Evolutionary conservation across 1,140 invertebrate species (phyloP).

Genomic region (Heterodera carotae): DNA sequence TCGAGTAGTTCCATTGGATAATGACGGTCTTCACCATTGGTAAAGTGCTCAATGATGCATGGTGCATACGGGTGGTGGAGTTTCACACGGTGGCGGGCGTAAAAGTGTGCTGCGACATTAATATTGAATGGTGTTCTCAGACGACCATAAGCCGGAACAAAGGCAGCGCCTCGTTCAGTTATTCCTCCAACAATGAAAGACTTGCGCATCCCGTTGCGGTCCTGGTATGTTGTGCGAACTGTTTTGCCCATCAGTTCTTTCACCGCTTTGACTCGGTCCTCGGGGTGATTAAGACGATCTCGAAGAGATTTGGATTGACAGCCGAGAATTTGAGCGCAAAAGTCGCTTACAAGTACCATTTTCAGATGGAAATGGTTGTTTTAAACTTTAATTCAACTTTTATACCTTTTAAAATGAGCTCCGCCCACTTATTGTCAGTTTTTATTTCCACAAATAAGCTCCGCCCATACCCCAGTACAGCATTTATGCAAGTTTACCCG

Average conservation of each 20-base stretch:
- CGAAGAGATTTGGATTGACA: not conserved
- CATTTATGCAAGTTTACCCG: too few relatives aligned
- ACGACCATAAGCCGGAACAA: not conserved
- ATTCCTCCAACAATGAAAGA: not conserved
- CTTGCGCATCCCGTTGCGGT: not conserved
- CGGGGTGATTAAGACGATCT: conserved; percentile 6
- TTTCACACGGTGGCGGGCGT: not conserved
- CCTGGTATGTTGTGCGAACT: not conserved
- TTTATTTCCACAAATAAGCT: not conserved
- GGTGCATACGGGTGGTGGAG: not conserved
- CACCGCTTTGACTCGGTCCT: not conserved
- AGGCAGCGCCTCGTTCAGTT: not conserved
- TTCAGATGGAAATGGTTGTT: not conserved
- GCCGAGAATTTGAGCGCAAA: not conserved
- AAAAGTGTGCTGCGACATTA: not conserved
- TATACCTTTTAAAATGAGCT: not conserved
- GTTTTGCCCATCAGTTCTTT: not conserved
- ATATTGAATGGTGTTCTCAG: not conserved
- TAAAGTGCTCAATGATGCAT: not conserved
- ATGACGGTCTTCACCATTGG: not conserved
- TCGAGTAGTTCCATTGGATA: conserved; percentile 4
- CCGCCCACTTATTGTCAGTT: not conserved
- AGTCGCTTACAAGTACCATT: conserved; percentile 4
- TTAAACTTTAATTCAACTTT: not conserved
- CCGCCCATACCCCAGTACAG: not conserved